A percentile compares a stretch with the other conserved stretches of the same genome.
Conservation (phyloP, 2,888 invertebrate species). For the Philereme vetulata region DNA sequence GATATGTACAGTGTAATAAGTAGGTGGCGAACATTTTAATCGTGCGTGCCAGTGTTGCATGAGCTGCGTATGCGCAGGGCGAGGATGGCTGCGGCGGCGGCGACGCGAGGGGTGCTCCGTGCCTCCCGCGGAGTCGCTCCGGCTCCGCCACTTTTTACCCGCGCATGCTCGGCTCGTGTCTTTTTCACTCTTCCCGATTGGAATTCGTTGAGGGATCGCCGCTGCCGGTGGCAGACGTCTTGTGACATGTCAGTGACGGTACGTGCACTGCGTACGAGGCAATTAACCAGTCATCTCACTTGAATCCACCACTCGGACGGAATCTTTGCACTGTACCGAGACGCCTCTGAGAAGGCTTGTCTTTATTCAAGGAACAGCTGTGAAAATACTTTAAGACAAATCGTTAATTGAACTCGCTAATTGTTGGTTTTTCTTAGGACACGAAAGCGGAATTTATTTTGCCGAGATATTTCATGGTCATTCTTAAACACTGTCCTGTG, state of each 20-base stretch:
- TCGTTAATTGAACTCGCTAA: constrained; percentile 65
- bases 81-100: constrained; percentile 44
- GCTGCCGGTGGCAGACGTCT: constrained; percentile 82
- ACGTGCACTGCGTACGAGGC: constrained; percentile 79
- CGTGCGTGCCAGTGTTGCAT: constrained; percentile 56
- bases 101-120: constrained; percentile 46
- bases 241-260: constrained; percentile 77
- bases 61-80: constrained; percentile 43
- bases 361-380: constrained; percentile 73
- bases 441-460: constrained; percentile 47
- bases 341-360: constrained; percentile 60
- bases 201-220: constrained; percentile 82
- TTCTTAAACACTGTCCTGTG: constrained; percentile 38
- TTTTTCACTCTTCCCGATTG: constrained; percentile 81
- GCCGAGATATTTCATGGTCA: constrained; percentile 37
- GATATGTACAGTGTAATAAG: constrained; percentile 47
- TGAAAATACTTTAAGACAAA: constrained; percentile 64
- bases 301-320: constrained; percentile 54
- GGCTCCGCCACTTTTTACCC: constrained; percentile 74
- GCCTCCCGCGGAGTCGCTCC: constrained; percentile 73
- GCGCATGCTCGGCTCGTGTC: constrained; percentile 80
- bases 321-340: constrained; percentile 57
- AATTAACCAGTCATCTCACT: constrained; percentile 77
- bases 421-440: constrained; percentile 50
- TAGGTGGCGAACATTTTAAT: constrained; percentile 59